Percentiles rank a stretch among this genome's conserved stretches.
Evolutionary conservation across 2,888 invertebrate genomes (phyloP).

Genomic region (Xiphydria camelus): DNA sequence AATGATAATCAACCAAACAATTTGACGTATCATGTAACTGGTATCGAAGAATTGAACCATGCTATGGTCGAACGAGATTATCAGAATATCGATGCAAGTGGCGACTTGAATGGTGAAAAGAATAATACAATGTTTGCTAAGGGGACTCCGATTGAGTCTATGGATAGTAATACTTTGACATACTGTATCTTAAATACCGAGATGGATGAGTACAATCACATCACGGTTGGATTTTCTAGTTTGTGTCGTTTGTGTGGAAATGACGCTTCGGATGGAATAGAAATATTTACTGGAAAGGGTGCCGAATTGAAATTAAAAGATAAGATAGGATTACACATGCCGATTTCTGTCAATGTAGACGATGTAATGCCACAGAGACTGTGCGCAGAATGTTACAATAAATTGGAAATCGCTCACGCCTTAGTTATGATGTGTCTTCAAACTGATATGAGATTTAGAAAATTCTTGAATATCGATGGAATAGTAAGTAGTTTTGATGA

Average conservation of each 20-base stretch:
- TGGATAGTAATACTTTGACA: conserved; percentile 16
- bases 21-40: conserved; percentile 12
- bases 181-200: conserved; percentile 27
- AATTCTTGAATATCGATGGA: conserved; percentile 32
- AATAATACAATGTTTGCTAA: conserved; percentile 15
- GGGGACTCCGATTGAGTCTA: conserved; percentile 13
- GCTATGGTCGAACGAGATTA: not conserved
- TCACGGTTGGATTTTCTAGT: conserved; percentile 28
- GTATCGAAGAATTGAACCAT: conserved; percentile 5
- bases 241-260: conserved; percentile 43
- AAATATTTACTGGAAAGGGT: conserved; percentile 37
- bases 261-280: conserved; percentile 25
- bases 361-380: conserved; percentile 39
- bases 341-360: conserved; percentile 30
- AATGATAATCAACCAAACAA: conserved; percentile 5
- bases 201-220: conserved; percentile 28
- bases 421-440: conserved; percentile 33
- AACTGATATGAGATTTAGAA: conserved; percentile 38
- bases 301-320: conserved; percentile 33
- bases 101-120: conserved; percentile 2
- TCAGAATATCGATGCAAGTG: conserved; percentile 5
- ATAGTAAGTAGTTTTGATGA: conserved; percentile 28
- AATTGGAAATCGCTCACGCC: conserved; percentile 36
- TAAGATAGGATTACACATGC: conserved; percentile 43
- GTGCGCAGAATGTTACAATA: conserved; percentile 36